These are phyloP conservation scores for Nicator chloris DNA, from an alignment of 2,113 vertebrate genomes.

Conservation along the genomic window DNA sequence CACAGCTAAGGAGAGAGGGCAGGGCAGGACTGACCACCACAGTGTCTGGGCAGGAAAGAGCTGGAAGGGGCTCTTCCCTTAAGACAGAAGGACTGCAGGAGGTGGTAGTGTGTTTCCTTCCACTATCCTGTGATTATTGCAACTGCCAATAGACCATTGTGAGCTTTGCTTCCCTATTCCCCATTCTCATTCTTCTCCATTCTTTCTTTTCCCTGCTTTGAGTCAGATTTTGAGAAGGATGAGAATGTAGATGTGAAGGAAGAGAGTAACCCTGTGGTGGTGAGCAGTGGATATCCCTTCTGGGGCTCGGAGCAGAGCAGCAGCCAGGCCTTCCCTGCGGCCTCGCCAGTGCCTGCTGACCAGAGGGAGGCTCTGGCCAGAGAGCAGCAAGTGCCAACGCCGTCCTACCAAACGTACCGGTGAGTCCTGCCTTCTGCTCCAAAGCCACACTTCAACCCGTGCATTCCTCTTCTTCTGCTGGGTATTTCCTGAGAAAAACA, in stretches of 20 bases:
- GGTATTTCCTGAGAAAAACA: not conserved
- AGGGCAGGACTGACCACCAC: not conserved
- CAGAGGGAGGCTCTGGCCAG: conserved; percentile 72
- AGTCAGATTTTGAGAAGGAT: conserved; percentile 63
- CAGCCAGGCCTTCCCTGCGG: conserved; percentile 54
- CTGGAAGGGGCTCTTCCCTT: not conserved
- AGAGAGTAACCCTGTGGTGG: conserved; percentile 47
- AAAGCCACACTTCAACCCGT: not conserved
- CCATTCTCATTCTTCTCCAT: not conserved
- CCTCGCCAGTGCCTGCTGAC: conserved; percentile 67
- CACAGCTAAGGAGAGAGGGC: not conserved
- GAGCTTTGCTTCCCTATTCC: not conserved
- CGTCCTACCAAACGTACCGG: conserved; percentile 79
- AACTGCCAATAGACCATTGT: not conserved
- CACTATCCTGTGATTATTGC: not conserved
- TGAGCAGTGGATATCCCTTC: conserved; percentile 77
- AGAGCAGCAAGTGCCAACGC: conserved; percentile 81
- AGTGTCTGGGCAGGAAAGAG: not conserved
- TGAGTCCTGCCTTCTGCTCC: conserved; percentile 11
- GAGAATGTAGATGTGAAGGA: conserved; percentile 62
- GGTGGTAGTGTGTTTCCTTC: not conserved
- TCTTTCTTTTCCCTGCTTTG: not conserved
- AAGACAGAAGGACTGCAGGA: not conserved
- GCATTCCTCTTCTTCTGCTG: not conserved
- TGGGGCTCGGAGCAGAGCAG: conserved; percentile 76